Evolutionary conservation across 2,113 vertebrate species (phyloP).

Genomic region (zebrafish (Danio rerio)): DNA sequence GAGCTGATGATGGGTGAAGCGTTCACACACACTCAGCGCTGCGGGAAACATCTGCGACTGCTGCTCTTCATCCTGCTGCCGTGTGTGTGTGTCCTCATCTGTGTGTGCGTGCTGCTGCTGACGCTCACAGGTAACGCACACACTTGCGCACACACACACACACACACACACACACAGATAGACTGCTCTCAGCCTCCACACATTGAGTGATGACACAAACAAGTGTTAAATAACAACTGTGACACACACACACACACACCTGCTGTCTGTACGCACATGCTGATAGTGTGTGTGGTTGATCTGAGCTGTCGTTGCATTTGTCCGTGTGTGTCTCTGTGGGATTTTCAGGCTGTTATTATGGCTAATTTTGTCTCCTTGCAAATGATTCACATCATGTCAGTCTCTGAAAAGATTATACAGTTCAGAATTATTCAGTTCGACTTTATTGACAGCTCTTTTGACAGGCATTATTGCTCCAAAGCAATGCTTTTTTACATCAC

Average conservation of each 20-base stretch:
- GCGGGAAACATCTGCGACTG: constrained; percentile 76
- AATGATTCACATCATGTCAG: constrained; percentile 9
- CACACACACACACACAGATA: constrained; percentile 2
- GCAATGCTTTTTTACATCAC: no score
- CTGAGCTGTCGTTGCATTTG: neutral
- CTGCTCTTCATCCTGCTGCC: constrained; percentile 81
- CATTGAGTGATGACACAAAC: constrained; percentile 20
- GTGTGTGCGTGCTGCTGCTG: constrained; percentile 78
- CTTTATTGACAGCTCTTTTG: no score
- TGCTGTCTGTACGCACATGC: constrained; percentile 14
- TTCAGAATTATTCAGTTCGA: no score
- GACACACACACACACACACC: constrained; percentile 22
- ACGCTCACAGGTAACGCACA: constrained; percentile 78
- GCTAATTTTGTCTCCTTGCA: neutral
- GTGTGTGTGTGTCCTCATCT: constrained; percentile 80
- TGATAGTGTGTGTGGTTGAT: neutral
- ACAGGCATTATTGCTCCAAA: no score
- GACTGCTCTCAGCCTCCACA: constrained; percentile 13
- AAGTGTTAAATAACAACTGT: constrained; percentile 42
- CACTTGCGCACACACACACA: neutral
- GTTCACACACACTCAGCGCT: constrained; percentile 80
- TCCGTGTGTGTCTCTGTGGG: neutral
- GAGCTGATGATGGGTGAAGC: constrained; percentile 75
- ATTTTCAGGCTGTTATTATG: neutral
- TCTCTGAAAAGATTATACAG: neutral